Conservation (phyloP, 1,140 invertebrate genomes). For the Tachypleus tridentatus region DNA sequence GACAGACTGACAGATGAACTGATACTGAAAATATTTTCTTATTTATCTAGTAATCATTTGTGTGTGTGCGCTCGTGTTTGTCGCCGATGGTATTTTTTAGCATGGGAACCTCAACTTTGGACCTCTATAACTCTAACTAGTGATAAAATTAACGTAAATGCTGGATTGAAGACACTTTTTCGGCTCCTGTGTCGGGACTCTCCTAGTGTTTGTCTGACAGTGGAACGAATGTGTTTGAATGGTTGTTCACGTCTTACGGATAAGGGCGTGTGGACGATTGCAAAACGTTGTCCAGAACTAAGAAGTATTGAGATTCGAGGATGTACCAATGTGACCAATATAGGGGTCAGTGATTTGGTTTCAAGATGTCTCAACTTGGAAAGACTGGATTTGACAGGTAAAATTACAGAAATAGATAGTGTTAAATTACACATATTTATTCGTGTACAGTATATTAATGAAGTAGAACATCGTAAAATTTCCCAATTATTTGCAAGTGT, state of each 20-base stretch:
- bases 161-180: constrained; percentile 46
- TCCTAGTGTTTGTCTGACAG: constrained; percentile 37
- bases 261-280: constrained; percentile 52
- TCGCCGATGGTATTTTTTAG: constrained; percentile 60
- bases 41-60: constrained; percentile 59
- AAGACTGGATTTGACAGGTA: constrained; percentile 60
- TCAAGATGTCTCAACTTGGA: constrained; percentile 53
- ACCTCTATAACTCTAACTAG: constrained; percentile 50
- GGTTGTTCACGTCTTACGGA: constrained; percentile 62
- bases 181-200: constrained; percentile 37
- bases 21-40: constrained; percentile 51
- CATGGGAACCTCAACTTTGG: constrained; percentile 69
- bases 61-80: constrained; percentile 71
- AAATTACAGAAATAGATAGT: constrained; percentile 7
- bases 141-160: constrained; percentile 51
- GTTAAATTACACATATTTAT: too few relatives aligned
- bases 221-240: constrained; percentile 51
- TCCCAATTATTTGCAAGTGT: too few relatives aligned
- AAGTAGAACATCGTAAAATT: too few relatives aligned
- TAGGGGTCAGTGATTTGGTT: constrained; percentile 49
- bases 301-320: constrained; percentile 56
- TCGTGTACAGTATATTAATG: too few relatives aligned
- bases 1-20: constrained; percentile 42
- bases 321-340: constrained; percentile 54
- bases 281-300: constrained; percentile 56